Evolutionary conservation across 1,140 invertebrate species (phyloP), one percentile per base, ranked within the genome.

Genomic region (Solen grandis): DNA sequence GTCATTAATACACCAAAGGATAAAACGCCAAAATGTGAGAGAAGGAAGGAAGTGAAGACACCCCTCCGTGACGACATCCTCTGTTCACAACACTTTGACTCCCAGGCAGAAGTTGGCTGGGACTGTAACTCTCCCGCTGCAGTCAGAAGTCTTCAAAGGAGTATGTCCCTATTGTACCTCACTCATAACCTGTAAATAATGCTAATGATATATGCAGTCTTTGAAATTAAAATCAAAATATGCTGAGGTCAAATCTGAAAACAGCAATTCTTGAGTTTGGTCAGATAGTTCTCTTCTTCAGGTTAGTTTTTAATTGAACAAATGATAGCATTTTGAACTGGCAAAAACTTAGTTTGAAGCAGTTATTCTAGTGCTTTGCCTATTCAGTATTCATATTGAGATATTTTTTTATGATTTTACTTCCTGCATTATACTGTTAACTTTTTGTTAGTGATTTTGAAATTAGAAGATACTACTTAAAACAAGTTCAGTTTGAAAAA

Each of bases 81-180:
- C 2, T 73, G 54, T 33, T 80, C 77, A 29, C 77, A 80, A 25
- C 66, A 80, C 29, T 80, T 80, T 72, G 77, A 80, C 36, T 80
- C 77, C 8, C 77, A 80, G 35, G 41, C 66, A 5, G 66, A 65
- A 2, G 77, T 80, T 60, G 68, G 77, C 10, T 80, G 77, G 77
- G 77, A 80, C 38, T 80, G 77, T 38, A 70, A 73, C 35, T 80
- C 77, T 5, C 77, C 77, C 25, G 66, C 69, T 70, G 33, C 66
- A 10, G 29, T 79, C 4, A 22, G 77, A 65, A 33, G 69, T 27
- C 54, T 80, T 16, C 36, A 72, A 29, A 72, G 60, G 41, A 41
- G 77, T 80, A 65, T 27, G 46, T 62, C 1, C 41, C 19, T 46
- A 46, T 46, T 10, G 19, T 46, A 10, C 8, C 41, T 46, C 8